Percentiles rank a stretch among this genome's conserved stretches.
Conservation (phyloP, 2,113 vertebrate genomes). For the Lipophrys pholis region DNA sequence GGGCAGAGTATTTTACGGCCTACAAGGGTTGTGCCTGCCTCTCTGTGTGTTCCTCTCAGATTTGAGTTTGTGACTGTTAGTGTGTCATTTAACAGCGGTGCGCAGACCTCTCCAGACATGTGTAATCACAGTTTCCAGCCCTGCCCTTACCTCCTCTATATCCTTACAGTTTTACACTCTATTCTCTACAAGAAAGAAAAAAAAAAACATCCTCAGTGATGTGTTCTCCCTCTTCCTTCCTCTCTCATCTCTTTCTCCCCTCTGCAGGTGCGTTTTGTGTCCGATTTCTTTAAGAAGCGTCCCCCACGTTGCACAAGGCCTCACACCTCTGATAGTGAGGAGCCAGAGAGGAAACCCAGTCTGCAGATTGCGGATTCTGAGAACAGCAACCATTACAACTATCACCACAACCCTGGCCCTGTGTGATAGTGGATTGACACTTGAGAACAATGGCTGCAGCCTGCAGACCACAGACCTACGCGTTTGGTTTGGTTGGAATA, state of each 20-base stretch:
- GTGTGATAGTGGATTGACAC: constrained; percentile 73
- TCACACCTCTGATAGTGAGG: constrained; percentile 70
- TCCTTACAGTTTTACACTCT: constrained; percentile 17
- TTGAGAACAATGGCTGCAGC: constrained; percentile 30
- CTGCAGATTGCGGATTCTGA: constrained; percentile 85
- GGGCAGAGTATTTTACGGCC: constrained; percentile 65
- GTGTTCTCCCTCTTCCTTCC: not conserved
- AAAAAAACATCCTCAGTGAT: not conserved
- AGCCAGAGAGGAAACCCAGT: constrained; percentile 85
- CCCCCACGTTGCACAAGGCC: constrained; percentile 62
- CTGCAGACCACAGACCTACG: constrained; percentile 44
- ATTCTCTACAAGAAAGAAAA: constrained; percentile 10
- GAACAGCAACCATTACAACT: constrained; percentile 86
- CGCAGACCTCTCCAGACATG: constrained; percentile 45
- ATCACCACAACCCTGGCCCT: constrained; percentile 78
- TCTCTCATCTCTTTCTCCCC: not conserved
- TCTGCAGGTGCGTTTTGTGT: constrained; percentile 88
- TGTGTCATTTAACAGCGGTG: constrained; percentile 54
- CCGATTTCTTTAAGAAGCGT: constrained; percentile 92
- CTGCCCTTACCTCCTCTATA: constrained; percentile 29
- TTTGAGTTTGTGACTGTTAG: constrained; percentile 29
- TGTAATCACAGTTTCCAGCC: constrained; percentile 72
- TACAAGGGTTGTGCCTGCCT: constrained; percentile 50
- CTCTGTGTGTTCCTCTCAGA: constrained; percentile 73
- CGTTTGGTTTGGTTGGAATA: not conserved